Percentiles rank a stretch among this genome's conserved stretches.
Conservation (phyloP, 2,797 vertebrate species). For the Lepidocolaptes lacrymiger region DNA sequence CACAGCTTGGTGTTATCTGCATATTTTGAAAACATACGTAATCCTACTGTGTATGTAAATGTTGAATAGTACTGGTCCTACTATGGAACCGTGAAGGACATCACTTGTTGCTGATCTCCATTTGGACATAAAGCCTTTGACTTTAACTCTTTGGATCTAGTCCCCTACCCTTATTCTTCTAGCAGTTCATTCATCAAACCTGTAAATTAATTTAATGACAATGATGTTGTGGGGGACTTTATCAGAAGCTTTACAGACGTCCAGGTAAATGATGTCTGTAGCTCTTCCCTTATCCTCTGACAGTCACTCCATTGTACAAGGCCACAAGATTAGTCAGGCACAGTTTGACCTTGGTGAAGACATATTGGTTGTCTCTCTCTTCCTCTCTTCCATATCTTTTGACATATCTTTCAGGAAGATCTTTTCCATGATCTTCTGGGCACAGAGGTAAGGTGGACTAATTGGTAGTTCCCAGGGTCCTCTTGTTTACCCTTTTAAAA, state of each 20-base stretch:
- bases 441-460: not conserved
- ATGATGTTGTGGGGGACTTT: not conserved
- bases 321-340: not conserved
- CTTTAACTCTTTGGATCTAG: fast-evolving
- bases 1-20: not conserved
- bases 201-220: not conserved
- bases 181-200: not conserved
- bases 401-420: not conserved
- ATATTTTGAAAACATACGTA: not conserved
- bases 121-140: not conserved
- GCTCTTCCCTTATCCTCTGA: not conserved
- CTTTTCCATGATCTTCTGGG: not conserved
- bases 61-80: not conserved
- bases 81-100: no score
- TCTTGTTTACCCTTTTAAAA: not conserved
- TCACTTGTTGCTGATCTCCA: not conserved
- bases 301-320: not conserved
- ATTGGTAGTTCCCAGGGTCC: not conserved
- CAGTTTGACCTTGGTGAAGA: not conserved
- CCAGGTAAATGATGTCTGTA: not conserved
- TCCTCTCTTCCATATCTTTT: not conserved
- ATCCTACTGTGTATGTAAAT: not conserved
- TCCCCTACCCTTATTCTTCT: not conserved
- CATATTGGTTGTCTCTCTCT: not conserved
- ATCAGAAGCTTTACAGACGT: not conserved